A percentile compares a stretch with the other conserved stretches of the same genome.
Conservation (phyloP, 2,113 vertebrate genomes). For the Rhinolophus ferrumequinum region DNA sequence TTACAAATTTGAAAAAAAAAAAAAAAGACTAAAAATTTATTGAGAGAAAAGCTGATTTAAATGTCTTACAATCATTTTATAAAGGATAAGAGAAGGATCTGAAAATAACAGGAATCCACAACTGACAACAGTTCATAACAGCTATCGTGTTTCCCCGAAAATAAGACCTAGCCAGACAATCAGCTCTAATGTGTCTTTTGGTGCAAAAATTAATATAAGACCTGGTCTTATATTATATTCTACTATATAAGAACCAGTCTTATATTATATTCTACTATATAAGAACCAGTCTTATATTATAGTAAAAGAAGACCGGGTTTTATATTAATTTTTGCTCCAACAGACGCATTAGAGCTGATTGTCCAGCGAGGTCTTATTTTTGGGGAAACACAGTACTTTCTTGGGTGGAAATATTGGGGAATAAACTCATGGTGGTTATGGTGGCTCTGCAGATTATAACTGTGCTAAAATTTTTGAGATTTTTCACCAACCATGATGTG, state of each 20-base stretch:
- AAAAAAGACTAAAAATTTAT: background rate
- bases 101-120: background rate
- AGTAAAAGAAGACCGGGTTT: no score
- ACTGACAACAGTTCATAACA: background rate
- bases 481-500: background rate
- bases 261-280: no score
- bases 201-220: no score
- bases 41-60: slow-evolving; percentile 15
- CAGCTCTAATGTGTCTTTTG: no score
- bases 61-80: background rate
- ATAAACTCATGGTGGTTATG: background rate
- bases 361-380: no score
- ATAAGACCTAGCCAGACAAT: no score
- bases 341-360: no score
- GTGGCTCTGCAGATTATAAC: background rate
- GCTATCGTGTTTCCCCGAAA: background rate
- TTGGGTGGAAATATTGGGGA: background rate
- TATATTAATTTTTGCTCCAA: no score
- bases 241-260: no score
- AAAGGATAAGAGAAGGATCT: background rate
- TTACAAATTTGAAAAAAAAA: background rate
- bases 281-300: no score
- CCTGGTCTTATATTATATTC: no score
- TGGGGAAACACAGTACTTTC: background rate
- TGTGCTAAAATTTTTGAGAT: background rate